These are phyloP conservation scores for Orientallactaga bullata DNA, from an alignment of 2,113 vertebrate species.

Conservation along the genomic window DNA sequence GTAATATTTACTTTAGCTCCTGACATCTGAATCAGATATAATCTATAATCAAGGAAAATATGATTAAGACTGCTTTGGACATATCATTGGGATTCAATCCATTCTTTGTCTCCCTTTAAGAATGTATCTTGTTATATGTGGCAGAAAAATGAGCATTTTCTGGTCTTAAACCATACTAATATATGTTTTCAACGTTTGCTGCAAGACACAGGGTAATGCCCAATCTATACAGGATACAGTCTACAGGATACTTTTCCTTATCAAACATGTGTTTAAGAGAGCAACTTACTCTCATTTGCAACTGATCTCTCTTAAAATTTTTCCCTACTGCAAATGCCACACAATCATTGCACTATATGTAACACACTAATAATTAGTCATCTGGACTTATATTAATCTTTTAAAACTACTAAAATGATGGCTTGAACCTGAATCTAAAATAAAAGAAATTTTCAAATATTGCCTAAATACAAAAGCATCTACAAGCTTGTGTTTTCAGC, in stretches of 20 bases:
- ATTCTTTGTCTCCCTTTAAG: not conserved
- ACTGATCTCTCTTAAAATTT: constrained; percentile 18
- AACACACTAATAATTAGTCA: not conserved
- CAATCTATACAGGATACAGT: not conserved
- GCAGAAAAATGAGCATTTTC: not conserved
- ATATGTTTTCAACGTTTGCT: not conserved
- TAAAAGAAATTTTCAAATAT: constrained; percentile 25
- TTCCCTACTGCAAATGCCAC: constrained; percentile 20
- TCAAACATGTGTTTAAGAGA: not conserved
- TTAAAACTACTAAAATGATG: constrained; percentile 17
- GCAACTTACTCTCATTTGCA: not conserved
- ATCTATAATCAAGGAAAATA: constrained; percentile 27
- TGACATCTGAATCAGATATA: not conserved
- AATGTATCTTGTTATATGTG: not conserved
- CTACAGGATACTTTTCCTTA: not conserved
- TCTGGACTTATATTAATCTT: constrained; percentile 12
- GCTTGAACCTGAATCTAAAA: not conserved
- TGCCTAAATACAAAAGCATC: not conserved
- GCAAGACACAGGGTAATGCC: not conserved
- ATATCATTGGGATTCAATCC: not conserved
- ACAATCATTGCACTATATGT: not conserved
- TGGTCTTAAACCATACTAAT: not conserved
- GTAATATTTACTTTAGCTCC: constrained; percentile 30
- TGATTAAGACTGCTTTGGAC: not conserved
- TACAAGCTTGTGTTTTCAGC: constrained; percentile 22